A percentile compares a stretch with the other conserved stretches of the same genome.
Evolutionary conservation across 1,140 invertebrate genomes (phyloP).

Genomic region (Halictus rubicundus): DNA sequence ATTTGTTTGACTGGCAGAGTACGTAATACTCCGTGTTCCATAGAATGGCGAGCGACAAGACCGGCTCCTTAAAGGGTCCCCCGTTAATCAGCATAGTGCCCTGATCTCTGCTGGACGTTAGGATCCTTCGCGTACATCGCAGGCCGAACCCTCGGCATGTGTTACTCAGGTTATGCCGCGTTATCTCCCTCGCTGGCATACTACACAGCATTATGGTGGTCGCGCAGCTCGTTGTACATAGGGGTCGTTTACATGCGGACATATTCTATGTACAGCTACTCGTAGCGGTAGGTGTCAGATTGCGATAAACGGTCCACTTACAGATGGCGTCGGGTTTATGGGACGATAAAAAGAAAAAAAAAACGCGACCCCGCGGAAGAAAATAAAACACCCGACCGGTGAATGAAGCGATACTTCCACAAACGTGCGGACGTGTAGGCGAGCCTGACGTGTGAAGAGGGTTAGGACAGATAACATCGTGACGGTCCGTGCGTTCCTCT

Average conservation of each 20-base stretch:
- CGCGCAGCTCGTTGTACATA: slow-evolving; percentile 42
- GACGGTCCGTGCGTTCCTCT: not conserved
- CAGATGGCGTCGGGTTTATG: slow-evolving; percentile 26
- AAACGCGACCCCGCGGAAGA: not conserved
- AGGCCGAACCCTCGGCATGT: slow-evolving; percentile 2
- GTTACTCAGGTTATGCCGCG: slow-evolving; percentile 47
- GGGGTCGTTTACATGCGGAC: slow-evolving; percentile 29
- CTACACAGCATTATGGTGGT: slow-evolving; percentile 52
- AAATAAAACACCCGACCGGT: slow-evolving; percentile 15
- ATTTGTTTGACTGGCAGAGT: not conserved
- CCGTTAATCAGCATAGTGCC: slow-evolving; percentile 65
- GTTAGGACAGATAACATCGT: not conserved
- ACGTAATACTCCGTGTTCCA: not conserved
- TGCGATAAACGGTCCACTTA: slow-evolving; percentile 45
- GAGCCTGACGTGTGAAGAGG: not conserved
- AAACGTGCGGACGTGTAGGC: slow-evolving; percentile 2
- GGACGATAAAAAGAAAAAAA: slow-evolving; percentile 41
- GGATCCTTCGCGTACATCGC: slow-evolving; percentile 27
- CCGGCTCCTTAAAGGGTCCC: slow-evolving; percentile 51
- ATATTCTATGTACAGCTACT: slow-evolving; percentile 36
- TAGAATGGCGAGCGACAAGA: slow-evolving; percentile 4
- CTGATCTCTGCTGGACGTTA: slow-evolving; percentile 38
- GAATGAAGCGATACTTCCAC: slow-evolving; percentile 3
- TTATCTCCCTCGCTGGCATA: slow-evolving; percentile 56
- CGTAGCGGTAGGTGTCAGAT: slow-evolving; percentile 31